Percentiles rank a stretch among this genome's conserved stretches.
Evolutionary conservation across 2,888 invertebrate species (phyloP).

Genomic region (Nomada ruficornis): DNA sequence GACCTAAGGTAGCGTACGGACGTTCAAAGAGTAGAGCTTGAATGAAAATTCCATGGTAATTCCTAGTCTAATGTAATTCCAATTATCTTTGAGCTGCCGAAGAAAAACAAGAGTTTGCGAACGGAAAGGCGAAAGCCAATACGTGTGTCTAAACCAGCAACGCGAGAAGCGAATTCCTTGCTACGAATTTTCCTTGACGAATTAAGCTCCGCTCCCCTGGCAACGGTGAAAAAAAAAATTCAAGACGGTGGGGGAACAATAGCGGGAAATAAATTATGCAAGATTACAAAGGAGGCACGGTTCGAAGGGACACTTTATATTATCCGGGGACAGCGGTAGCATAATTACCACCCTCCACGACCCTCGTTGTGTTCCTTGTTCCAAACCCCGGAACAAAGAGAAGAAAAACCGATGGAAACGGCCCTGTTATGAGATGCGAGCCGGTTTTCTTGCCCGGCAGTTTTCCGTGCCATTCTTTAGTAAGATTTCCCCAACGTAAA

Average conservation of each 20-base stretch:
- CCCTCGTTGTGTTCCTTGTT: conserved; percentile 38
- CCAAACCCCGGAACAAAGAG: conserved; percentile 18
- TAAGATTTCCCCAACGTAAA: conserved; percentile 83
- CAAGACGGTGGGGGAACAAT: conserved; percentile 75
- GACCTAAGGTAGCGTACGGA: background rate
- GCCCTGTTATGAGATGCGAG: conserved; percentile 80
- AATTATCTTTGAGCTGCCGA: background rate
- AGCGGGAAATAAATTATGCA: conserved; percentile 84
- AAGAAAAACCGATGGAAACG: conserved; percentile 39
- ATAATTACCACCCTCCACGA: conserved; percentile 80
- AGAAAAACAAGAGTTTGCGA: conserved; percentile 12
- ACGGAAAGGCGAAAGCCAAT: conserved; percentile 4
- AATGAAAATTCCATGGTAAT: conserved; percentile 27
- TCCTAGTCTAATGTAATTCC: conserved; percentile 16
- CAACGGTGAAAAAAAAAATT: conserved; percentile 80
- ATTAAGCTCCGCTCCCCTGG: conserved; percentile 56
- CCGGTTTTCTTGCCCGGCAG: conserved; percentile 71
- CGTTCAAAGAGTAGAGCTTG: conserved; percentile 1
- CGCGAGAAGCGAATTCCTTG: conserved; percentile 41
- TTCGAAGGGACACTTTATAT: conserved; percentile 80
- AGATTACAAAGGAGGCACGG: conserved; percentile 81
- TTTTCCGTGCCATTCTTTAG: conserved; percentile 74
- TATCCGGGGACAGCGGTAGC: conserved; percentile 82
- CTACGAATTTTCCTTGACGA: conserved; percentile 67
- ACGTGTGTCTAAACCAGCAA: background rate